Percentiles rank a stretch among this genome's conserved stretches.
Conservation (phyloP, 2,797 vertebrate species). For the Halcyon smyrnensis region DNA sequence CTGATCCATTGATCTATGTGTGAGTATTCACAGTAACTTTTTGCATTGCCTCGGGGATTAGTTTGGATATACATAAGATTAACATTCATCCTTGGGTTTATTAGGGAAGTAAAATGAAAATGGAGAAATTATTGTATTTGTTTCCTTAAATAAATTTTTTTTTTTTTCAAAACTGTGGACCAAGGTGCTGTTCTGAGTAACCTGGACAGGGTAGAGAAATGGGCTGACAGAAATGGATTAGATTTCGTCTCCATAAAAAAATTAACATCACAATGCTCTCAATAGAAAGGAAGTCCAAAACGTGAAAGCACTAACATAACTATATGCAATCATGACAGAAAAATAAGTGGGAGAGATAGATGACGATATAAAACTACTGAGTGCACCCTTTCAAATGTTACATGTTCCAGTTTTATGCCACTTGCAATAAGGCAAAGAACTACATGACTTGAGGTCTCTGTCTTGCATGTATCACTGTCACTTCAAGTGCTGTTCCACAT, state of each 20-base stretch:
- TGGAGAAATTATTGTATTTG: not conserved
- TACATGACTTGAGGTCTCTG: not conserved
- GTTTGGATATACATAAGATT: not conserved
- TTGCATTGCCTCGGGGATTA: not conserved
- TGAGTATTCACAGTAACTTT: not conserved
- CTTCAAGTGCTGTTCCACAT: not conserved
- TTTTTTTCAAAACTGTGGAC: not conserved
- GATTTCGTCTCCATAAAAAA: not conserved
- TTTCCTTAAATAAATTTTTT: not conserved
- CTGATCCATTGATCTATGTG: not conserved
- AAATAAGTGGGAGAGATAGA: not conserved
- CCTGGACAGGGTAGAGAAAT: not conserved
- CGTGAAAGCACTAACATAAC: not conserved
- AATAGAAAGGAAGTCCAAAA: not conserved
- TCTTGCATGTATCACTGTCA: not conserved
- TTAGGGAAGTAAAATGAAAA: not conserved
- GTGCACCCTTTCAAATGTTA: not conserved
- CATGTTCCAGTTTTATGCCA: accelerated
- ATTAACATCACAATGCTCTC: not conserved
- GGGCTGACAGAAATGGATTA: not conserved
- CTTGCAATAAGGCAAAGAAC: not conserved
- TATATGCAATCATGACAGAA: not conserved
- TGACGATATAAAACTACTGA: not conserved
- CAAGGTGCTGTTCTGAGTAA: not conserved
- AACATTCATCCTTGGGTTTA: not conserved